A percentile compares a stretch with the other conserved stretches of the same genome.
Conservation (phyloP, 2,888 invertebrate genomes). For the Caenorhabditis zanzibari region DNA sequence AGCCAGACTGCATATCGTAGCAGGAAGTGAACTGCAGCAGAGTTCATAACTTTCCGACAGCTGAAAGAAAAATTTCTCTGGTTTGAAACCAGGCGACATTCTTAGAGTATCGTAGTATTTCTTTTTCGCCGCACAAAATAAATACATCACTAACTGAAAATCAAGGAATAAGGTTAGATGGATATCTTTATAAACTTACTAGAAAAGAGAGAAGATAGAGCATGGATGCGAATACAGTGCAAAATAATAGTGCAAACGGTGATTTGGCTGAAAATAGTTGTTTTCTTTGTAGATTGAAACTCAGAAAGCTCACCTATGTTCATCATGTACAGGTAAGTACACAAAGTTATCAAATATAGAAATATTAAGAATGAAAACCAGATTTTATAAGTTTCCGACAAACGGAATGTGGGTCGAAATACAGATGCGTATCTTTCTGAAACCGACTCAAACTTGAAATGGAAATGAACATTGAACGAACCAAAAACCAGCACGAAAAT, state of each 20-base stretch:
- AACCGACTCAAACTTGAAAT: not conserved
- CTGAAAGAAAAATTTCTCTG: slow-evolving; percentile 11
- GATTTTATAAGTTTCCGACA: slow-evolving; percentile 22
- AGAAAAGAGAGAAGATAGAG: slow-evolving; percentile 21
- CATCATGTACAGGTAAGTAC: slow-evolving; percentile 33
- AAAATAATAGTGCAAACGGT: not conserved
- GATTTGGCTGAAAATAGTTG: slow-evolving; percentile 3
- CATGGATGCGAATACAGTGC: not conserved
- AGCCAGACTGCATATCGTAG: slow-evolving; percentile 14
- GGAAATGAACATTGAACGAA: not conserved
- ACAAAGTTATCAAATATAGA: not conserved
- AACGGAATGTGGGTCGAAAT: slow-evolving; percentile 9
- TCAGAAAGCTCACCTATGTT: slow-evolving; percentile 8
- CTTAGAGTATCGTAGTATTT: slow-evolving; percentile 38
- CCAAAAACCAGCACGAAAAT: slow-evolving; percentile 18
- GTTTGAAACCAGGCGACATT: not conserved
- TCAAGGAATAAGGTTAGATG: too few species aligned
- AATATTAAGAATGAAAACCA: slow-evolving; percentile 16
- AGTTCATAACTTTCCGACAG: slow-evolving; percentile 48
- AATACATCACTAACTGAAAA: slow-evolving; percentile 38
- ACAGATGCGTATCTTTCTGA: slow-evolving; percentile 29
- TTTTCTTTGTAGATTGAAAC: not conserved
- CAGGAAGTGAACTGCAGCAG: slow-evolving; percentile 31
- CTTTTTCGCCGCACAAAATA: slow-evolving; percentile 20
- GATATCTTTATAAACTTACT: not conserved